Base-by-base conservation (phyloP, 30 jellyfish, hydroid and myxozoan genomes). In the Cassiopea andromeda region DNA sequence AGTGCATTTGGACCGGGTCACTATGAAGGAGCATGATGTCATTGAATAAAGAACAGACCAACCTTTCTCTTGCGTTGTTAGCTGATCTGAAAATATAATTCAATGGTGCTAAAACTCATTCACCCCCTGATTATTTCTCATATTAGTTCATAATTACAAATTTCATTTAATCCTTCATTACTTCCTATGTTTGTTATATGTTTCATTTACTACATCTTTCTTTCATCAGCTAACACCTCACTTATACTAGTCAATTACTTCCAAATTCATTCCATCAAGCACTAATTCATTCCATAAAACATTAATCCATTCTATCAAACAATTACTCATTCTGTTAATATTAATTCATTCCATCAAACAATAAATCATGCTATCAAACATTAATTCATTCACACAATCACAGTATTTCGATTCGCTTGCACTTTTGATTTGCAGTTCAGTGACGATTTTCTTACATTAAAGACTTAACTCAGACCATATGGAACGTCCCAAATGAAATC, bases 31-130 rank as follows among this genome's bases (percentile, higher is more conserved):
- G 79, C 78, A 43, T 43, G 79, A 70, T 54, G 6, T 70, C 79
- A 70, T 16, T 70, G 6, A 70, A 70, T 70, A 70, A 70, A 18
- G 49, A 70, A 19, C 79, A 14, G 80, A 83, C 91, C 84, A 83
- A 83, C 91, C 91, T 83, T 61, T 83, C 91, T 83, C 91, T 83
- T 83, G 84, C 76, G 91, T 83, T 83, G 91, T 83, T 83, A 15
- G 91, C 91, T 19, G 91, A 83, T 83, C 91, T 83, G 91, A 83
- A 70, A 83, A 83, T 83, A 70, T 71, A 83, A 83, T 80, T 68
- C 80, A 76, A 78, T 18, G 44, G 87, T 57, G 72, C 81, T 69
- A 64, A 27, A 27, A 83, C 91, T 83, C 80, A 83, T 48, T 83
- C 84, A 83, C 91, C 91, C 91, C 91, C 91, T 77, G 86, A 77